phyloP scores from a whole-genome alignment of 2,888 invertebrate genomes.

The Heteromyza rotundicornis region DNA sequence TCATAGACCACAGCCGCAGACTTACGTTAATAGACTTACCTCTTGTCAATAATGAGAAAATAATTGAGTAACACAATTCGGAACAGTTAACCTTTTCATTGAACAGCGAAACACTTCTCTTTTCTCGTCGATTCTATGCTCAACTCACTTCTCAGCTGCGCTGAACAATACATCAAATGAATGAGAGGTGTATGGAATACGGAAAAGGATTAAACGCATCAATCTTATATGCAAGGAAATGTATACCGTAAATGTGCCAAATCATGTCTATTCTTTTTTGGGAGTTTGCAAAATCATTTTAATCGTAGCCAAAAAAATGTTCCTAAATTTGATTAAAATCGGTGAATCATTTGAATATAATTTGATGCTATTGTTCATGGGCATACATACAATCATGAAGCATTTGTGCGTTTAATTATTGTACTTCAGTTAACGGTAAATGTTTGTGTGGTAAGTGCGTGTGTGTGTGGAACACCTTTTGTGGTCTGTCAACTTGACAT shows the following conservation, averaged over 20 bases:
- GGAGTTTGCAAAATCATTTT: too few relatives aligned
- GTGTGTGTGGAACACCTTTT: conserved; percentile 27
- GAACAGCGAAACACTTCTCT: conserved; percentile 10
- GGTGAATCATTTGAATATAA: not conserved
- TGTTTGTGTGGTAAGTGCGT: too few relatives aligned
- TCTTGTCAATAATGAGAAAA: conserved; percentile 18
- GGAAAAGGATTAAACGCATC: not conserved
- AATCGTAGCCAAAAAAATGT: too few relatives aligned
- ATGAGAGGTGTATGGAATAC: not conserved
- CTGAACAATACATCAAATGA: not conserved
- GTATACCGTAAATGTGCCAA: not conserved
- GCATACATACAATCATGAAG: too few relatives aligned
- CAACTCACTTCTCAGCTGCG: conserved; percentile 19
- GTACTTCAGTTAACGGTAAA: conserved; percentile 42
- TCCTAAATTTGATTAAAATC: too few relatives aligned
- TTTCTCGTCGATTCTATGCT: too few relatives aligned
- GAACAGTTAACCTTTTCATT: not conserved
- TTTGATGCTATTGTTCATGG: not conserved
- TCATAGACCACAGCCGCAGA: conserved; percentile 38
- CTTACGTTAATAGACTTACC: conserved; percentile 47
- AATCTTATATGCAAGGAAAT: not conserved
- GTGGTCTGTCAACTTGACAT: conserved; percentile 42
- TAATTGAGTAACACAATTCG: conserved; percentile 2
- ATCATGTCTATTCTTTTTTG: not conserved
- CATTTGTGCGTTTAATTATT: too few relatives aligned